Evolutionary conservation across 2,888 invertebrate genomes (phyloP), one percentile per base, ranked within the genome.

Genomic region (Platycnemis pennipes): DNA sequence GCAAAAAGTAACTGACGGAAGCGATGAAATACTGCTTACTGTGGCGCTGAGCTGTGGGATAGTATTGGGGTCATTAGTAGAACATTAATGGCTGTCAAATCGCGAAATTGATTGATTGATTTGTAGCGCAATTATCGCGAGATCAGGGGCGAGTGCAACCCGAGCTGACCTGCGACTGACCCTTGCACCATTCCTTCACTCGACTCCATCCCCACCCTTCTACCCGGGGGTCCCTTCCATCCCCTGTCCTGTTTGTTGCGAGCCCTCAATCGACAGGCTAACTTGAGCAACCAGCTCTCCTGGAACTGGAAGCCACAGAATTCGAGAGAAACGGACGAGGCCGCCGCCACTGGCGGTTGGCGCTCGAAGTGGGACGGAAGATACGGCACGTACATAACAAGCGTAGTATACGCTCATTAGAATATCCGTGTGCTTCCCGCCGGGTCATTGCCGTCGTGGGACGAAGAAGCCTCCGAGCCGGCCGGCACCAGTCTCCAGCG

Each of bases 231-330:
- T 49, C 49, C 63, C 5, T 22, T 77, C 69, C 7, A n/a, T 13
- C 31, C 31, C 69, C 69, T 37, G 69, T 31, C 69, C 69, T 37
- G 31, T 77, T 77, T 77, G 16, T n/a, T 4, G 77, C 37, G 37
- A 13, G 77, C 4, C 77, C 77, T 77, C 77, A 37, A 77, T 37
- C 31, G 37, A 77, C 26, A 8, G 37, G 37, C 16, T 37, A 11
- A 37, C 77, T 77, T 77, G 77, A 77, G 77, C 77, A 77, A 77
- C 77, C 77, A 13, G 37, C 31, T 77, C 77, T 37, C 31, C 77
- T 37, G 77, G 77, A 77, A 77, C 31, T 77, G 37, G 77, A 77
- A 77, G 26, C 77, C 31, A 13, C 37, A 37, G 77, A 77, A 77
- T 77, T 77, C 13, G 77, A 77, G 31, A 37, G 77, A 77, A 77